These are phyloP conservation scores for Epinephelus fuscoguttatus DNA, from an alignment of 2,113 vertebrate species.

Conservation along the genomic window DNA sequence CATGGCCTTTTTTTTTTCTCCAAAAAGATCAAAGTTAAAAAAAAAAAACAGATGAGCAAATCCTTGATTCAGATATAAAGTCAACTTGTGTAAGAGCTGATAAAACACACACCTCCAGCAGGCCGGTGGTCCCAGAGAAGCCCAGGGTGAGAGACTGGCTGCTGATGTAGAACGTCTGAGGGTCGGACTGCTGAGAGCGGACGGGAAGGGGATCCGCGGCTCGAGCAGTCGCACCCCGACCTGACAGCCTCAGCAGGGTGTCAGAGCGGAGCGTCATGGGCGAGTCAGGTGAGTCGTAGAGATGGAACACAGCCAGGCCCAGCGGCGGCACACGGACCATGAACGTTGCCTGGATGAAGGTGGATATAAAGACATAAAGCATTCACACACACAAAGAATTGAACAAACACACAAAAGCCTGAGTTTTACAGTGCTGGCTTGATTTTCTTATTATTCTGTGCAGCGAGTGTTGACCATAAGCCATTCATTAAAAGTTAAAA, in stretches of 20 bases:
- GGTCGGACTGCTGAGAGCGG: slow-evolving; percentile 82
- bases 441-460: slow-evolving; percentile 9
- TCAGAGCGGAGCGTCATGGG: slow-evolving; percentile 85
- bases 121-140: slow-evolving; percentile 91
- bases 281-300: slow-evolving; percentile 86
- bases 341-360: slow-evolving; percentile 88
- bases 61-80: slow-evolving; percentile 6
- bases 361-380: neutral
- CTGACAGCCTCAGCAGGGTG: slow-evolving; percentile 86
- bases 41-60: slow-evolving; percentile 11
- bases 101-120: slow-evolving; percentile 88
- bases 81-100: neutral
- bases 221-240: slow-evolving; percentile 72
- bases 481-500: slow-evolving; percentile 35
- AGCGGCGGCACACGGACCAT: slow-evolving; percentile 90
- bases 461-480: neutral
- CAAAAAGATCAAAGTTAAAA: slow-evolving; percentile 25
- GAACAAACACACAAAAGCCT: neutral
- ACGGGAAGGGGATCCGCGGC: slow-evolving; percentile 84
- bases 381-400: neutral
- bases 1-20: slow-evolving; percentile 1
- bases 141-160: slow-evolving; percentile 91
- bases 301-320: slow-evolving; percentile 90
- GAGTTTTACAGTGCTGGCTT: neutral
- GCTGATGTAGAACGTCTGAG: slow-evolving; percentile 89